Evolutionary conservation across 2,797 vertebrate species (phyloP), one percentile per base, ranked within the genome.

Genomic region (Cephalopachus bancanus): DNA sequence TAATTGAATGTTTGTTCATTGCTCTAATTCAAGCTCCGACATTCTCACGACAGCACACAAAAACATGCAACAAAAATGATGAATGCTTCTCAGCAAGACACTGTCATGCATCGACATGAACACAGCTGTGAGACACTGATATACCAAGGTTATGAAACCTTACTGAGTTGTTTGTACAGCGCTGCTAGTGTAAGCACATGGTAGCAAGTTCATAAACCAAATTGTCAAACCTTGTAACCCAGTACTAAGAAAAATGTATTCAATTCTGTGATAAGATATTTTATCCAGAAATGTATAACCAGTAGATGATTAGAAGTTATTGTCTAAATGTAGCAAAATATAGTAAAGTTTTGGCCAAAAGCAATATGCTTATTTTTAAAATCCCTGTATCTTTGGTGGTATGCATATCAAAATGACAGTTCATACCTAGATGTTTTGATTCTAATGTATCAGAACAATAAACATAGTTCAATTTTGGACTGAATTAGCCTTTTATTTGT

Each of bases 341-440:
- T 30, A 59, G 16, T 83, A 84, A 92, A 94, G 7, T 85, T 96
- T 93, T 78, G 19, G 9, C 89, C 33, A 96, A 84, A 95, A 89
- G 44, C 57, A 89, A 95, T 64, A 96, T 76, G 44, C 0, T 8
- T 57, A 60, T 91, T 96, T 80, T 75, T 28, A 80, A 89, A 86
- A 83, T 30, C 5, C n/a, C 10, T 81, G 57, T 37, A 55, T 84
- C n/a, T 92, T 88, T 74, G 12, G 24, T 59, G 28, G 53, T 79
- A 80, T 81, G 15, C 28, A 57, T 67, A 5, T 85, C 49, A 88
- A 62, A 90, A 94, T 95, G 71, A 89, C 4, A 67, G 30, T 81
- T 94, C 37, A 83, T 96, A 53, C 17, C 59, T 88, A 37, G 11
- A 78, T 71, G n/a, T 57, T 93, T 95, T 94, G 88, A 20, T 12